Conservation (phyloP, 2,797 vertebrate species). For the Spizella passerina region DNA sequence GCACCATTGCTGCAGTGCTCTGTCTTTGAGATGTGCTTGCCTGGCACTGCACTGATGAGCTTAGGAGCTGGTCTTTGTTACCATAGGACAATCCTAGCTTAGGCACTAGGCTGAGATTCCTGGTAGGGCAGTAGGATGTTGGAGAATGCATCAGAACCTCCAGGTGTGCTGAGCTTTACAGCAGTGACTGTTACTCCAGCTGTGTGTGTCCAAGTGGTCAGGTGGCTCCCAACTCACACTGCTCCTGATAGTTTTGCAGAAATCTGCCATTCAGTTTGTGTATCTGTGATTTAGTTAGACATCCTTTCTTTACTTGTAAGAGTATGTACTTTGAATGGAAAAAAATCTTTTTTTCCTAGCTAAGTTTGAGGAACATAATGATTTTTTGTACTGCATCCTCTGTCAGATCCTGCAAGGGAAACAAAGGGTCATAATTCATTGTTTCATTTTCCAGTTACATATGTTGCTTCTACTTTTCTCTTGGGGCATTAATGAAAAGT, state of each 20-base stretch:
- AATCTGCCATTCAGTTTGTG: neutral
- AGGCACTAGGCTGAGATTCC: neutral
- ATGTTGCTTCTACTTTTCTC: neutral
- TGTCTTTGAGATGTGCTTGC: neutral
- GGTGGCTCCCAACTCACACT: neutral
- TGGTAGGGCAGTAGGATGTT: neutral
- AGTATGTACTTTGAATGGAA: neutral
- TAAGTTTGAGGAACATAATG: neutral
- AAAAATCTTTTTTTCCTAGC: neutral
- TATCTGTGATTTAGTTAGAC: neutral
- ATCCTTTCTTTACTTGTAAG: neutral
- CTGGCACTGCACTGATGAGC: neutral
- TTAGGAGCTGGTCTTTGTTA: neutral
- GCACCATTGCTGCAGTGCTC: neutral
- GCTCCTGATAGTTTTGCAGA: neutral
- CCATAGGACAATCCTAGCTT: neutral
- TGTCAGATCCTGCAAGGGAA: neutral
- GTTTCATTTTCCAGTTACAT: neutral
- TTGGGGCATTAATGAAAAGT: neutral
- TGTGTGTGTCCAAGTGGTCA: neutral
- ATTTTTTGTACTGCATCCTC: neutral
- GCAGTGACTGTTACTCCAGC: neutral
- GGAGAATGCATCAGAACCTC: neutral
- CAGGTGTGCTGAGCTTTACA: neutral
- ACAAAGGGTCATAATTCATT: neutral